phyloP scores from a whole-genome alignment of 2,113 vertebrate genomes.

The Protomyctophum bolini region DNA sequence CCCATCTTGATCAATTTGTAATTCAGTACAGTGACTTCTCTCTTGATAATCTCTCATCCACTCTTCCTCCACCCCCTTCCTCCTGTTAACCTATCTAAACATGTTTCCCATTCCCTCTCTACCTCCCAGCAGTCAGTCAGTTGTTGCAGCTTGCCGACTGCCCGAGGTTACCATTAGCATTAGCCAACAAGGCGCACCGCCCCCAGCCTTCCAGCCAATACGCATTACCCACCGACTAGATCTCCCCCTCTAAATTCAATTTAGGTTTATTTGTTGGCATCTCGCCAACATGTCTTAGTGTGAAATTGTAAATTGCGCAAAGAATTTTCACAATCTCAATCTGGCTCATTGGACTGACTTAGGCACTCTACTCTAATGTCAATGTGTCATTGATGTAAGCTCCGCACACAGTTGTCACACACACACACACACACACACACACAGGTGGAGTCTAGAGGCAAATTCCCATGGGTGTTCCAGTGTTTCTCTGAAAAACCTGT shows the following conservation, averaged over 20 bases:
- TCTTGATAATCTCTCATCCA: no score
- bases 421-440: not conserved
- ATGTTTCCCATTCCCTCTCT: constrained; percentile 1
- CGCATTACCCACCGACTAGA: not conserved
- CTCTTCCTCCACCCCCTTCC: no score
- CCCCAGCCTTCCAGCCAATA: constrained; percentile 5
- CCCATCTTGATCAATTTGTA: not conserved
- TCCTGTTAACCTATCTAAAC: no score
- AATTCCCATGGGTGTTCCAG: constrained; percentile 42
- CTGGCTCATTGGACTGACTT: not conserved
- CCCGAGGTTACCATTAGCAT: constrained; percentile 45
- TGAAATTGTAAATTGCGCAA: not conserved
- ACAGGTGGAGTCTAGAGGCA: constrained; percentile 39
- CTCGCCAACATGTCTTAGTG: no score
- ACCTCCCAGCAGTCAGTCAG: constrained; percentile 1
- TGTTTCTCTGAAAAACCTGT: constrained; percentile 39
- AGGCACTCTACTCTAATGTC: no score
- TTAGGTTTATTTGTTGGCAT: not conserved
- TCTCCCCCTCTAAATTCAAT: not conserved
- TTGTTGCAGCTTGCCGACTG: constrained; percentile 25
- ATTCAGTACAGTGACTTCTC: no score
- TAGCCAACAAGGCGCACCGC: constrained; percentile 5
- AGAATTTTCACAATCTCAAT: not conserved
- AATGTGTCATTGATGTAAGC: no score
- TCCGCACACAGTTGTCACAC: not conserved